Evolutionary conservation across 2,113 vertebrate species (phyloP), one percentile per base, ranked within the genome.

Genomic region (Corythornis vintsioides): DNA sequence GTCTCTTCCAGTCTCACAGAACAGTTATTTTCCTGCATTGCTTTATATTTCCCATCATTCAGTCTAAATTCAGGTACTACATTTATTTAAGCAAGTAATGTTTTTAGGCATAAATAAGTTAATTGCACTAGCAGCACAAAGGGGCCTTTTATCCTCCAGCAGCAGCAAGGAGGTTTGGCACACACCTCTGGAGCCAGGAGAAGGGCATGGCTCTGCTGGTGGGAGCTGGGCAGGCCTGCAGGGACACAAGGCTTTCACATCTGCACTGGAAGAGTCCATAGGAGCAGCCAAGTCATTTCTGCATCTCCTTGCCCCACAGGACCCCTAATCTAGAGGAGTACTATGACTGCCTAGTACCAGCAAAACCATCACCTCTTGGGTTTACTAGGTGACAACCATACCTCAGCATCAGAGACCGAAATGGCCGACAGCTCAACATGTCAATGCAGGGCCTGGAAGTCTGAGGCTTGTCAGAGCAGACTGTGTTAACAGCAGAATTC

Each of bases 371-470:
- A 53, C 60, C 16, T 40, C 33, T 28, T 45, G 35, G 31, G 16
- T 53, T 42, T 45, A 11, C 10, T 28, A 40, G 31, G 24, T 12
- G 47, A 13, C 22, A 60, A 31, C 10, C 21, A 21, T 3, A 47
- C 19, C 55, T 33, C 28, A 12, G 24, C 33, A 11, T 21, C 29
- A 29, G 28, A 40, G 78, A 40, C 11, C 0, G 2, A 29, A 21
- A 21, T 0, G 28, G 25, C n/a, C 6, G 19, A 18, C 1, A 24
- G 56, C 1, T 19, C 11, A 40, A 16, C 12, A 4, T 1, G 12
- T 18, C 35, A 64, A 10, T 2, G 15, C 33, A 8, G 47, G 28
- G 16, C 67, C 31, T 18, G 25, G 11, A 21, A 28, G 19, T 24
- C 2, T 8, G 4, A 9, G 14, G 55, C 48, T 53, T 43, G 35